phyloP scores from a whole-genome alignment of 2,113 vertebrate genomes.

The Elachura formosa region DNA sequence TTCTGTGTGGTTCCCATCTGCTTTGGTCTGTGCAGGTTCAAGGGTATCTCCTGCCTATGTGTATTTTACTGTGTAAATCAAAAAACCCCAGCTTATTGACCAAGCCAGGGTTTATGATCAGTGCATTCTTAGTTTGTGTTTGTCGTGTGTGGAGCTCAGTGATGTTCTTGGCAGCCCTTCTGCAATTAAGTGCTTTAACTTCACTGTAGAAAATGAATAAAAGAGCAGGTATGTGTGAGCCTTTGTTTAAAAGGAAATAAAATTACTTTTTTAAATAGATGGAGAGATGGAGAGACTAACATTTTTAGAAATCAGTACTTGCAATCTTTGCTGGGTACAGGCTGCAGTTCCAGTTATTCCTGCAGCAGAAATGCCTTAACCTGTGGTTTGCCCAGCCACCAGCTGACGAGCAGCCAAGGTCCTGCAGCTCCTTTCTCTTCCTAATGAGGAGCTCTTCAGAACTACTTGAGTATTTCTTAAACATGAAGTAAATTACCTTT shows the following conservation, averaged over 20 bases:
- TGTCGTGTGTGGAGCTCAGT: neutral
- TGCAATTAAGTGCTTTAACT: neutral
- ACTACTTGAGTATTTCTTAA: neutral
- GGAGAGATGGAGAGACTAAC: neutral
- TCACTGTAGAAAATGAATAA: neutral
- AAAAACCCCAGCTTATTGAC: neutral
- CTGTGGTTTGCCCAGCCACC: neutral
- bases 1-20: neutral
- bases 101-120: neutral
- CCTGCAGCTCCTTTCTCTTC: neutral
- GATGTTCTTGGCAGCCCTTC: neutral
- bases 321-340: neutral
- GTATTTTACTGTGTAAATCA: neutral
- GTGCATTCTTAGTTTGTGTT: neutral
- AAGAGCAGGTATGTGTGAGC: neutral
- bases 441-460: neutral
- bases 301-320: neutral
- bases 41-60: neutral
- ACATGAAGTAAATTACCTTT: neutral
- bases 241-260: neutral
- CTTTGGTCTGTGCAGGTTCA: neutral
- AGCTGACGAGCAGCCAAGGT: neutral
- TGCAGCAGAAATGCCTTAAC: neutral
- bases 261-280: neutral
- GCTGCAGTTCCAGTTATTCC: constrained; percentile 13